Percentiles rank a stretch among this genome's conserved stretches.
Conservation (phyloP, 2,888 invertebrate species). For the Cyrtodaria siliqua region DNA sequence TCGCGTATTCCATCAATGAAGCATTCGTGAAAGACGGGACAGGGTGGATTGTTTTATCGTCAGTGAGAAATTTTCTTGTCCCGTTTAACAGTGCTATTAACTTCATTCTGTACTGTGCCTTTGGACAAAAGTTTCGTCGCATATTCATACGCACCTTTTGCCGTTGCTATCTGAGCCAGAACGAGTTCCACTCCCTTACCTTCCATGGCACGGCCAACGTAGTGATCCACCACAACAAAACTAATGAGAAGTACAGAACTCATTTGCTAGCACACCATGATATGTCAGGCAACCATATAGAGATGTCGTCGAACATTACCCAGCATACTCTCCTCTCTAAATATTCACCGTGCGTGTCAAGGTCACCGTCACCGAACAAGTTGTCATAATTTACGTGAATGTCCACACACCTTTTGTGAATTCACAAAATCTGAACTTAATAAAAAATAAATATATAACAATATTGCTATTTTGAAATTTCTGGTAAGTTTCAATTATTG, state of each 20-base stretch:
- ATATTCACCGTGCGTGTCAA: slow-evolving; percentile 66
- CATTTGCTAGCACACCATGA: slow-evolving; percentile 62
- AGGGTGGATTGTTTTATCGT: slow-evolving; percentile 87
- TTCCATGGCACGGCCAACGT: slow-evolving; percentile 64
- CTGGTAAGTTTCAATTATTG: no score
- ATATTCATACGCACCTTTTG: slow-evolving; percentile 84
- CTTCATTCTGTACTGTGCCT: slow-evolving; percentile 98
- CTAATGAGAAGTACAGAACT: slow-evolving; percentile 66
- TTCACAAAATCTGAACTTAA: no score
- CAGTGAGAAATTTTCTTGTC: slow-evolving; percentile 92
- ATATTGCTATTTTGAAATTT: no score
- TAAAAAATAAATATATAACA: no score
- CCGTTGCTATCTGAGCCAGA: slow-evolving; percentile 68
- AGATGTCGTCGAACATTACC: slow-evolving; percentile 66
- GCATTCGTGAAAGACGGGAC: slow-evolving; percentile 87
- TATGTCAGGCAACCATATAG: slow-evolving; percentile 54
- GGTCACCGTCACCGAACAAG: slow-evolving; percentile 38
- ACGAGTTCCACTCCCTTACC: slow-evolving; percentile 77
- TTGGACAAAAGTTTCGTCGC: slow-evolving; percentile 96
- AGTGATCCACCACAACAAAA: slow-evolving; percentile 44
- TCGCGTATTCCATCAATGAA: slow-evolving; percentile 90
- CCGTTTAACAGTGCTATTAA: slow-evolving; percentile 99
- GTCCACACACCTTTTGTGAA: no score
- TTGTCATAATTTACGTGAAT: no score
- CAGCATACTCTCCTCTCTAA: slow-evolving; percentile 69